Conservation (phyloP, 2,888 invertebrate genomes). For the Leuctra nigra region DNA sequence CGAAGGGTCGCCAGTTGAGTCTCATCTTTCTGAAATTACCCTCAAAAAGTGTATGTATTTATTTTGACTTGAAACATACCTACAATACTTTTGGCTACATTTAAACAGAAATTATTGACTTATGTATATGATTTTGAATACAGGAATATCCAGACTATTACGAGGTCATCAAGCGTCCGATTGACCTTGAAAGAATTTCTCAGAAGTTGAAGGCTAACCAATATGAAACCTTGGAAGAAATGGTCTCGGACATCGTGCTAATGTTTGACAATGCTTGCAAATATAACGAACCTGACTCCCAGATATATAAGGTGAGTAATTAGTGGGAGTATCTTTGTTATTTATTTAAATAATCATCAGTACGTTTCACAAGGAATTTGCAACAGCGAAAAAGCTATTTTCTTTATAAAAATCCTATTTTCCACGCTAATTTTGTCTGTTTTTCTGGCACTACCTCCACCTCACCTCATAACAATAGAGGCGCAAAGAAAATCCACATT, state of each 20-base stretch:
- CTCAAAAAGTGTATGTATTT: conserved; percentile 62
- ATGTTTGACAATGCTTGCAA: conserved; percentile 98
- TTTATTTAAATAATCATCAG: too few relatives aligned
- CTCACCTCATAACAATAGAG: too few relatives aligned
- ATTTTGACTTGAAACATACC: too few relatives aligned
- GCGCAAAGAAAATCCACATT: too few relatives aligned
- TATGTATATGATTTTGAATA: conserved; percentile 24
- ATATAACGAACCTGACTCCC: conserved; percentile 95
- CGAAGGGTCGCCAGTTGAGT: conserved; percentile 84
- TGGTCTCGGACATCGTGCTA: conserved; percentile 80
- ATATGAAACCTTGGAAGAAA: conserved; percentile 78
- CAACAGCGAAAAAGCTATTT: too few relatives aligned
- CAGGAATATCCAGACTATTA: conserved; percentile 95
- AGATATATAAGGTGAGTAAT: conserved; percentile 73
- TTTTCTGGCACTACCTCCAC: too few relatives aligned
- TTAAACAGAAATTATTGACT: background rate
- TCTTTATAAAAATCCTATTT: too few relatives aligned
- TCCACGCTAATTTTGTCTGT: too few relatives aligned
- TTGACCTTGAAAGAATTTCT: conserved; percentile 92
- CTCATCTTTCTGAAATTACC: conserved; percentile 93
- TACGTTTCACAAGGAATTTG: too few relatives aligned
- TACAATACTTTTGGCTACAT: background rate
- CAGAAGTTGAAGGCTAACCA: conserved; percentile 68
- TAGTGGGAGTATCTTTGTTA: too few relatives aligned
- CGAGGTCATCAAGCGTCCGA: conserved; percentile 92